Base-by-base conservation (phyloP, 2,888 invertebrate genomes). In the Allacma fusca region DNA sequence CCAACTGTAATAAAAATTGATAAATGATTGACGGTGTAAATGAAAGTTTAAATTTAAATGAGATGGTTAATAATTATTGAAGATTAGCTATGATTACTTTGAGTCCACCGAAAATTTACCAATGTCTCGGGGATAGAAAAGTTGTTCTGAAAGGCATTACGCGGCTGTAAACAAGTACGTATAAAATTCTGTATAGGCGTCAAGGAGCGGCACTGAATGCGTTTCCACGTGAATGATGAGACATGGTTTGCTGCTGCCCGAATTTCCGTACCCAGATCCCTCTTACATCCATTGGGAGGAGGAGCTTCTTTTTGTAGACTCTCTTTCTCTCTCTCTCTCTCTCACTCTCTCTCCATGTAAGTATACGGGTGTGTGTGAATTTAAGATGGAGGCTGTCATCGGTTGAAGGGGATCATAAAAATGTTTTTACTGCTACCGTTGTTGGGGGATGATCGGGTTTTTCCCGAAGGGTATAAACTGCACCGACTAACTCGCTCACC, bases 351-450 rank as follows among this genome's bases (percentile, higher is more conserved):
- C 57, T 29, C 19, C 50, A 50, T 50, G 50, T 50, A 50, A 50
- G 50, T 16, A 2, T 13, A 4, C 16, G 50, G 4, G 16, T 62
- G 62, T 71, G 57, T 19, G 71, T 73, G 59, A 71, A 57, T 73
- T 73, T 73, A 62, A 62, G 73, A 62, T 62, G 73, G 73, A 73
- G 73, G 73, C 73, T 62, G 73, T 73, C 73, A 59, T 72, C 59
- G 57, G 62, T 72, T 29, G 62, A 64, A 62, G 73, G 73, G 73
- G 73, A 73, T 73, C 62, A 62, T 73, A 34, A 62, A 71, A 62
- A 65, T 59, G 26, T 62, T 28, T 73, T 57, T 73, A 50, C 50
- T 50, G 59, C 73, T 73, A 64, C 73, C 73, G 62, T 73, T 40
- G 43, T 68, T 21, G 44, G 44, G 70, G 70, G 70, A 70, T 50